Evolutionary conservation across 2,797 vertebrate species (phyloP).

Genomic region (Tiaroga cobitis): DNA sequence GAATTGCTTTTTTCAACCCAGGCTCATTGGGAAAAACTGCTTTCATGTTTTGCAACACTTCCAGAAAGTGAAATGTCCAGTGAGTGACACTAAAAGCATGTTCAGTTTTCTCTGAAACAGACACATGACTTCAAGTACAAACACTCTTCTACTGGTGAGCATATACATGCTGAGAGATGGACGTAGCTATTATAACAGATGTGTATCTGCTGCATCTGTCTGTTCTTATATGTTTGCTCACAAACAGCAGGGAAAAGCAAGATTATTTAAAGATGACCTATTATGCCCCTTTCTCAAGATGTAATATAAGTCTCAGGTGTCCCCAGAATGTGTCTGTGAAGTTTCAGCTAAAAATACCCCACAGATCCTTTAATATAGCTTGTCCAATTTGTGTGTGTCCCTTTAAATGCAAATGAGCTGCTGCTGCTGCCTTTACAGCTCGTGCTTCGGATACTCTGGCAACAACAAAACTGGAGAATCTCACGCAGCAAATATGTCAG

Average conservation of each 20-base stretch:
- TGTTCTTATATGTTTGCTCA: background rate
- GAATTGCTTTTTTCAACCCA: background rate
- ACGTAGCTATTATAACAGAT: background rate
- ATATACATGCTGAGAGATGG: background rate
- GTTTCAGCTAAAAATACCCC: no score
- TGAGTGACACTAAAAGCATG: background rate
- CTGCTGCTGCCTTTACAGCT: no score
- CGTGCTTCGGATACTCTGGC: no score
- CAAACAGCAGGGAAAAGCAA: background rate
- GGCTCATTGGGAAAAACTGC: background rate
- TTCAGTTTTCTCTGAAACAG: background rate
- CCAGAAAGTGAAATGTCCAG: background rate
- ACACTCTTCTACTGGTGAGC: background rate
- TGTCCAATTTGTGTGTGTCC: no score
- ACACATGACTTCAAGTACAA: conserved; percentile 16
- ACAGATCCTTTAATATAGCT: no score
- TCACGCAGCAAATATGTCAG: no score
- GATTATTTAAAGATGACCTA: no score
- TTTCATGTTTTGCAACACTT: background rate
- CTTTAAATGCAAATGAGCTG: no score
- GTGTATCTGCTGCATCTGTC: background rate
- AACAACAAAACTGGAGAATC: no score
- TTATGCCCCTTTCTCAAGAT: no score
- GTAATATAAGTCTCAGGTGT: no score
- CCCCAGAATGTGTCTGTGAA: no score